Conservation (phyloP, 2,888 invertebrate genomes). For the Sabatieria punctata region DNA sequence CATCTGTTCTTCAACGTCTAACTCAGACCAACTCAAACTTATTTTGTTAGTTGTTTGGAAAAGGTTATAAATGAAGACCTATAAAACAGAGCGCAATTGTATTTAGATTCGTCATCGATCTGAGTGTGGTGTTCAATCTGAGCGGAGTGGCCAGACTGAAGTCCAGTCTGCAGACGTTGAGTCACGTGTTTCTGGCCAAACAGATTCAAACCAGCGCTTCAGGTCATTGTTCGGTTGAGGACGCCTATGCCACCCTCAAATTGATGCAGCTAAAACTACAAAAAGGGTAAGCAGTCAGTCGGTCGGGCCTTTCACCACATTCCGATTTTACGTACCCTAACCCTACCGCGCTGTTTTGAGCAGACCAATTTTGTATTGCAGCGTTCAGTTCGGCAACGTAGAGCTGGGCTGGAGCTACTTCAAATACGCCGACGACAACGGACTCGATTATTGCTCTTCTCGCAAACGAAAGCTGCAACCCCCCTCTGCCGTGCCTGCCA, state of each 20-base stretch:
- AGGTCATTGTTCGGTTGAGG: constrained; percentile 31
- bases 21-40: too few species aligned
- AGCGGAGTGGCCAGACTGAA: constrained; percentile 58
- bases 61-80: too few species aligned
- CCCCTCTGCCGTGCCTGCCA: background rate
- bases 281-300: constrained; percentile 44
- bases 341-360: constrained; percentile 1
- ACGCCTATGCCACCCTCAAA: background rate
- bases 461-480: background rate
- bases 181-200: constrained; percentile 57
- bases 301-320: constrained; percentile 4
- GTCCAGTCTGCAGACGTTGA: constrained; percentile 63
- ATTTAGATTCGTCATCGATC: too few species aligned
- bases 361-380: too few species aligned
- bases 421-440: constrained; percentile 10
- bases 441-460: too few species aligned
- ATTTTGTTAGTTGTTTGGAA: too few species aligned
- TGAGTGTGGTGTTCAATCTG: constrained; percentile 41
- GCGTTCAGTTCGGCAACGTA: constrained; percentile 17
- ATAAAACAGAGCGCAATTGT: too few species aligned
- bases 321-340: background rate
- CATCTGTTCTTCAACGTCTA: too few species aligned
- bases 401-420: constrained; percentile 17
- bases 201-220: constrained; percentile 46
- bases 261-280: background rate